Evolutionary conservation across 2,888 invertebrate genomes (phyloP).

Genomic region (Chesias legatella): DNA sequence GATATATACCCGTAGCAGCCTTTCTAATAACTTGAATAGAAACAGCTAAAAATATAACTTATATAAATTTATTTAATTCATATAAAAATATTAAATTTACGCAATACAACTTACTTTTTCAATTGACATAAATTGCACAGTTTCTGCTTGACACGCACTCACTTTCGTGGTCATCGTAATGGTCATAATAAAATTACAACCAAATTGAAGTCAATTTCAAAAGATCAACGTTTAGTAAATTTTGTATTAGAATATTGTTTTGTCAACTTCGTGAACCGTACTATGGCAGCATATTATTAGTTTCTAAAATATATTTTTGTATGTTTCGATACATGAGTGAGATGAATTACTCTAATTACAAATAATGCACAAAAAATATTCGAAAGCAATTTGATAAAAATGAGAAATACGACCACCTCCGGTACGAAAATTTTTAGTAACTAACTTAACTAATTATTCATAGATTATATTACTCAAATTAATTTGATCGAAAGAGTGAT

Average conservation of each 20-base stretch:
- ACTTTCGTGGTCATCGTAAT: constrained; percentile 73
- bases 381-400: not conserved
- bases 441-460: not conserved
- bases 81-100: not conserved
- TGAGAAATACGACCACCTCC: not conserved
- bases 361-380: too few species aligned
- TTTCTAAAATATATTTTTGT: not conserved
- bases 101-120: constrained; percentile 75
- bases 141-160: constrained; percentile 68
- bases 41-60: constrained; percentile 2
- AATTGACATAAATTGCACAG: constrained; percentile 70
- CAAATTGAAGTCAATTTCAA: too few species aligned
- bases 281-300: too few species aligned
- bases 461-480: not conserved
- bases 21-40: too few species aligned
- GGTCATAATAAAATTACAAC: constrained; percentile 48
- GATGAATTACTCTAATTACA: too few species aligned
- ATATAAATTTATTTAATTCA: too few species aligned
- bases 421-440: not conserved
- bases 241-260: too few species aligned
- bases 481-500: not conserved
- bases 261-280: too few species aligned
- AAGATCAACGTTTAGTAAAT: too few species aligned
- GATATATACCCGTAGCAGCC: too few species aligned
- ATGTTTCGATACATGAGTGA: not conserved